phyloP scores from a whole-genome alignment of 2,888 invertebrate species.

The Volucella inflata region DNA sequence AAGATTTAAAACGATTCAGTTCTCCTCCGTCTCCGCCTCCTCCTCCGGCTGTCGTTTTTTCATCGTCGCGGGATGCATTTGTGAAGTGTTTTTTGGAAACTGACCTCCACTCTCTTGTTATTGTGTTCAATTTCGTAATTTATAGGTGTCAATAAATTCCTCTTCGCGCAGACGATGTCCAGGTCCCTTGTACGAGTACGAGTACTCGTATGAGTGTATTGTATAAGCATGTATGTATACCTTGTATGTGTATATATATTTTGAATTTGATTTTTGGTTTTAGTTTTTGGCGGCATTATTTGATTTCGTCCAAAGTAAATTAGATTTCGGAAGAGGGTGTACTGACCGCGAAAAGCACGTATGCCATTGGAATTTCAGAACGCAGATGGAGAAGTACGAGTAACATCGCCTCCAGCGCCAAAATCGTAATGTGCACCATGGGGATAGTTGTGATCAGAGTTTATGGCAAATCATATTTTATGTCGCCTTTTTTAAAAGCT shows the following conservation, averaged over 20 bases:
- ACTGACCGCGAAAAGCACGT: conserved; percentile 23
- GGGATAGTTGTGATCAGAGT: conserved; percentile 71
- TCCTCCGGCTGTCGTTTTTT: conserved; percentile 24
- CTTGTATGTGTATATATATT: too few relatives aligned
- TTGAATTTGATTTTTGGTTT: conserved; percentile 18
- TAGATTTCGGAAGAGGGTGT: conserved; percentile 59
- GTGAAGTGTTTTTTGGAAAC: conserved; percentile 71
- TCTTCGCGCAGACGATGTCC: conserved; percentile 72
- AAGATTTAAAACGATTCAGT: conserved; percentile 42
- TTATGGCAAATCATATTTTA: conserved; percentile 68
- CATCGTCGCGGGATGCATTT: conserved; percentile 71
- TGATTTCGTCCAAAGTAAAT: conserved; percentile 65
- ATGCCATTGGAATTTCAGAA: conserved; percentile 27
- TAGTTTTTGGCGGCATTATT: conserved; percentile 57
- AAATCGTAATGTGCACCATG: conserved; percentile 54
- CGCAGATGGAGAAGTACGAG: conserved; percentile 19
- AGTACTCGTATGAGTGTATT: too few relatives aligned
- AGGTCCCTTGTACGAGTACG: conserved; percentile 38
- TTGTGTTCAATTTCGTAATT: conserved; percentile 80
- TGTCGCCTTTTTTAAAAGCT: conserved; percentile 31
- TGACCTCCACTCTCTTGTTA: conserved; percentile 75
- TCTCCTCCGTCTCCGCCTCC: conserved; percentile 36
- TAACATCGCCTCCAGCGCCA: not conserved
- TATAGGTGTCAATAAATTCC: conserved; percentile 82
- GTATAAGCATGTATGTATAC: too few relatives aligned